Base-by-base conservation (phyloP, 1,140 invertebrate genomes). In the Drosophila fuyamai region DNA sequence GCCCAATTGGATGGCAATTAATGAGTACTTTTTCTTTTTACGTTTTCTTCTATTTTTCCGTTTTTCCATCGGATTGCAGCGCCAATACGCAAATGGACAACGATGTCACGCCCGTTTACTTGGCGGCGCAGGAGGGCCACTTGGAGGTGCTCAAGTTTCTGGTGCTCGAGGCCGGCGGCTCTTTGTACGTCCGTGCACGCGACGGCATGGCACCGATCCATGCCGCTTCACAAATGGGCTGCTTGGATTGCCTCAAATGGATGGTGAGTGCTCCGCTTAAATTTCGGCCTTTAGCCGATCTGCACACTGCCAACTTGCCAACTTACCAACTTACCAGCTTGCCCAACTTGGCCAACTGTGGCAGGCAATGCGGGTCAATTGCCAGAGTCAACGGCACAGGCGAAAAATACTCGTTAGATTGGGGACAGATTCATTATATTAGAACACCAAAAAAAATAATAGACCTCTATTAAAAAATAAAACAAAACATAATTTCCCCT, bases 131-230 rank as follows among this genome's bases (percentile, higher is more conserved):
- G 93, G 96, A 97, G 89, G 97, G 97, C 5, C 96, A 97, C 83
- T 93, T 97, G 77, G 96, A 97, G 12, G 96, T 97, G 35, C 94
- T 97, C 10, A 95, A 96, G 90, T 97, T 96, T 93, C 93, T 98
- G 71, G 96, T 97, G 43, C 93, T 95, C 82, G 95, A 97, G 91
- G 96, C 96, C 14, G 96, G 96, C 14, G 96, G 96, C 0, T 95
- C 96, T 12, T 92, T 97, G 43, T 95, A 96, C 79, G 92, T 92
- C 2, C 93, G 96, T n/a, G 96, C 97, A 36, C 95, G 96, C 90
- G 97, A 97, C 93, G 97, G 97, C 27, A 97, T 97, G 97, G 95
- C 96, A 59, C 96, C 96, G 54, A 94, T 97, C 55, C 97, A 98
- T 92, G 97, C 97, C 3, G 96, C 97, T 51, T 96, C 96, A 58